These are phyloP conservation scores for Chaetogeoica ovagalla DNA, from an alignment of 2,888 invertebrate genomes.

Conservation along the genomic window DNA sequence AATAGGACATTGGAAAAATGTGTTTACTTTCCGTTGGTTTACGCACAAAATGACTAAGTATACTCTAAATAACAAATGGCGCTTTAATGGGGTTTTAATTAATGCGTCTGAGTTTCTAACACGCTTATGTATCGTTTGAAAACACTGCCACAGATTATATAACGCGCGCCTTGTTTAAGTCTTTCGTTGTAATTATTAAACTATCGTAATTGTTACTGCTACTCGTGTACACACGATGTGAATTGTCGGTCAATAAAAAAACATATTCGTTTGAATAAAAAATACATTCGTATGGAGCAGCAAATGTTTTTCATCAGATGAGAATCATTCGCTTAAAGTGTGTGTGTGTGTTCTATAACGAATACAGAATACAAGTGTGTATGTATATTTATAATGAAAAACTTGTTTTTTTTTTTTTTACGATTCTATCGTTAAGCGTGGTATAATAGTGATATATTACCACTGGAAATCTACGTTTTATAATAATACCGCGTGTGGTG, in stretches of 20 bases:
- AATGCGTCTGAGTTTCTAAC: background rate
- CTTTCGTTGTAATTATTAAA: no score
- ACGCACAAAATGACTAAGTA: background rate
- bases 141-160: no score
- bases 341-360: background rate
- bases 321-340: background rate
- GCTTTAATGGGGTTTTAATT: conserved; percentile 41
- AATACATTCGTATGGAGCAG: background rate
- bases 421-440: no score
- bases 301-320: background rate
- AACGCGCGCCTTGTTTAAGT: background rate
- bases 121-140: no score
- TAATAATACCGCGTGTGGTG: background rate
- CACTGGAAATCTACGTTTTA: background rate
- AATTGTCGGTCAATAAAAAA: background rate
- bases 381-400: no score
- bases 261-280: background rate
- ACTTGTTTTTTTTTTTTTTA: no score
- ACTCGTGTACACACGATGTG: background rate
- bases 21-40: conserved; percentile 4
- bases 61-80: background rate
- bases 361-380: background rate
- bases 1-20: background rate
- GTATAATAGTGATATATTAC: no score
- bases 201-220: no score